Base-by-base conservation (phyloP, 2,888 invertebrate genomes). In the Dolichopus griseipennis region DNA sequence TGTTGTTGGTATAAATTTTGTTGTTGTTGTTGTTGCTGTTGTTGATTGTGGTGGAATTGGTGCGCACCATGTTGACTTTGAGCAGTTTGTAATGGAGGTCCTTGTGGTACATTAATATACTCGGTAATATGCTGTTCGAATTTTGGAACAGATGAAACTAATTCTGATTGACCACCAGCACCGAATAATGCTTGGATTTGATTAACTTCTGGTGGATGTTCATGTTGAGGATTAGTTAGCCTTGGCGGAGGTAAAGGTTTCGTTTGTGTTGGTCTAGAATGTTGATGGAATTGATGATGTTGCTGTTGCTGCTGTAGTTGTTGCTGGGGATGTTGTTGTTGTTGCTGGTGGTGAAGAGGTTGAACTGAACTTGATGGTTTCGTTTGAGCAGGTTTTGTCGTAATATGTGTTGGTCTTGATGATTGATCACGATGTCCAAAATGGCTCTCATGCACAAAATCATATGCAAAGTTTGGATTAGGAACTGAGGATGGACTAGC, bases 111-210 rank as follows among this genome's bases (percentile, higher is more conserved):
- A 27, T 64, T 78, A 64, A 80, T 82, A 73, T 82, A 81, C n/a
- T 87, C 83, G 18, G 89, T 86, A 71, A 89, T 85, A 73, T 92
- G 92, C 73, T 92, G 91, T 79, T 93, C 92, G 72, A 86, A 88
- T 81, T 90, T 91, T 8, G 92, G 88, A 69, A 92, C 86, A 21
- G 92, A 87, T 68, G 89, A 87, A 22, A 91, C 85, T 62, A 92
- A 83, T 80, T 92, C 90, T 0, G 91, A 64, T 33, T 64, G 33
- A 8, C 34, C 10, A 33, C n/a, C 7, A 5, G 3, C 27, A 12
- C 64, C 69, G 27, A 86, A 81, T 70, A 86, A 79, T 37, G 84
- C 83, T 43, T 70, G 65, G 20, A 68, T 66, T 33, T 41, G 22
- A 65, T 41, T 12, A 71, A 66, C 68, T 71, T 66, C 66, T 70